A percentile compares a stretch with the other conserved stretches of the same genome.
These are phyloP conservation scores for Argyrosomus japonicus DNA, from an alignment of 2,113 vertebrate genomes.

Conservation along the genomic window DNA sequence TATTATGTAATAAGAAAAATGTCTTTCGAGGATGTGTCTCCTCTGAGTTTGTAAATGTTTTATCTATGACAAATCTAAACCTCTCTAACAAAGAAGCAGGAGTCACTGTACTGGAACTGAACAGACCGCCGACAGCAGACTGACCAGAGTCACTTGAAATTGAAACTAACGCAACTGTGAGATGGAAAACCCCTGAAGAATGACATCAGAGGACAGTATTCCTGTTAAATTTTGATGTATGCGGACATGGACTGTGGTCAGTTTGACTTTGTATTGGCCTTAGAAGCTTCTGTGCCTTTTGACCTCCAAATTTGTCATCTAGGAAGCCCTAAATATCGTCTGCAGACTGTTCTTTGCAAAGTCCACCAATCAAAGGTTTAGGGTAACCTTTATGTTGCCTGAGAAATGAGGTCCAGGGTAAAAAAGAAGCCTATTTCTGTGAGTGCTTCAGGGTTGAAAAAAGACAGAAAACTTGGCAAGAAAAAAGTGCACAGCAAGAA, in stretches of 20 bases:
- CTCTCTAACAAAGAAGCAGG: background rate
- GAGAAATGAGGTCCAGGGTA: background rate
- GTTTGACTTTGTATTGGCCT: background rate
- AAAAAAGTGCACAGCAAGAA: too few species aligned
- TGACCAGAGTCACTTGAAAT: conserved; percentile 13
- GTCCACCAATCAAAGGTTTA: background rate
- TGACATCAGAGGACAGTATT: background rate
- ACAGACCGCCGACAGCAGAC: background rate
- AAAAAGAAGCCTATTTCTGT: background rate
- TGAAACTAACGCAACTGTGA: background rate
- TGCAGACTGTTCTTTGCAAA: too few species aligned
- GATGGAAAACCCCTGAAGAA: conserved; percentile 28
- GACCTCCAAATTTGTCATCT: too few species aligned
- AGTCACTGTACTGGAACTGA: background rate
- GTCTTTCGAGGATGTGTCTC: background rate
- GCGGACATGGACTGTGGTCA: background rate
- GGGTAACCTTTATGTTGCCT: background rate
- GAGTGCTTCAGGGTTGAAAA: too few species aligned
- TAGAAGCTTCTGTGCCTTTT: too few species aligned
- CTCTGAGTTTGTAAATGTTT: background rate
- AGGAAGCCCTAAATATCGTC: too few species aligned
- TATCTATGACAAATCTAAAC: background rate
- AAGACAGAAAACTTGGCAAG: too few species aligned
- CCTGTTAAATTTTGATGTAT: background rate
- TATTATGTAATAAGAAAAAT: background rate